A percentile compares a stretch with the other conserved stretches of the same genome.
Conservation (phyloP, 2,797 vertebrate genomes). For the Sebastes steindachneri region DNA sequence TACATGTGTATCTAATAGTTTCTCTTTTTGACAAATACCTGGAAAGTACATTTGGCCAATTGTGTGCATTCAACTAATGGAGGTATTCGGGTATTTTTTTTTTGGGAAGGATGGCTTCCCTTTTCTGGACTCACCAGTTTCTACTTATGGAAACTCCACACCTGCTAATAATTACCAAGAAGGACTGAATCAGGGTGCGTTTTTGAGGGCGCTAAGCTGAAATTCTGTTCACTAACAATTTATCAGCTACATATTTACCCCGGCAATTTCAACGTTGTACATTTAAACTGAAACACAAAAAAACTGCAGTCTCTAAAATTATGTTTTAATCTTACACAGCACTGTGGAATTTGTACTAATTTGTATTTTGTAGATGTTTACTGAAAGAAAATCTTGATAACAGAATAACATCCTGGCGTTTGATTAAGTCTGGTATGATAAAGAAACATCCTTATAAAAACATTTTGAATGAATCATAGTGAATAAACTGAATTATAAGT, state of each 20-base stretch:
- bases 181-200: slow-evolving; percentile 34
- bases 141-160: slow-evolving; percentile 43
- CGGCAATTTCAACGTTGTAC: not conserved
- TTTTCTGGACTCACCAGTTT: slow-evolving; percentile 35
- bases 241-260: not conserved
- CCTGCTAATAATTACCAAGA: slow-evolving; percentile 51
- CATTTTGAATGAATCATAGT: not conserved
- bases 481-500: not conserved
- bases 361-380: not conserved
- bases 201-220: not conserved
- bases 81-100: not conserved
- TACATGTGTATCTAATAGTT: not conserved
- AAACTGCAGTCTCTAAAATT: not conserved
- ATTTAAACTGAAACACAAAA: not conserved
- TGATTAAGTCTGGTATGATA: not conserved
- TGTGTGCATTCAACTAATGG: not conserved
- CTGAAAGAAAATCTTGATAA: not conserved
- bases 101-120: not conserved
- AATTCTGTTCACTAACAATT: not conserved
- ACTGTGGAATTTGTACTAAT: not conserved
- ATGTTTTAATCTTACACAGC: not conserved
- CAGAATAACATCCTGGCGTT: not conserved
- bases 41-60: not conserved
- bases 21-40: not conserved
- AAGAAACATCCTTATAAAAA: not conserved